Evolutionary conservation across 2,113 vertebrate genomes (phyloP), one percentile per base, ranked within the genome.

Genomic region (Tichodroma muraria): DNA sequence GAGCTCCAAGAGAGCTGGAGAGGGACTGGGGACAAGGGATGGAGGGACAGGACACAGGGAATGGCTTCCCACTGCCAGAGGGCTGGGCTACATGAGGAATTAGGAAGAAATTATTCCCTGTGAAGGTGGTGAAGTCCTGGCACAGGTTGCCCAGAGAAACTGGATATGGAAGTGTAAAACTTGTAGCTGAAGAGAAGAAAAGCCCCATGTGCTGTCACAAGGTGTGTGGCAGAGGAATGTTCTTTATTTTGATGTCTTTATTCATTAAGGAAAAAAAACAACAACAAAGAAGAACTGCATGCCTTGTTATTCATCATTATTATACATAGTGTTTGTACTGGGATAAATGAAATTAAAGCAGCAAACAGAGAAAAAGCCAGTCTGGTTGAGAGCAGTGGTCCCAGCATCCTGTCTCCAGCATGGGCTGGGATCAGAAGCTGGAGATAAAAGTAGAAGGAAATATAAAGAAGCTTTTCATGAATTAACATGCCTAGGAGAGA

Each of bases 281-380:
- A 23, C 40, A 18, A 44, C 15, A 49, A 30, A 60, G 66, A 83
- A 25, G 19, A 66, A 52, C 4, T 15, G 40, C n/a, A 4, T 42
- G 50, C 63, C 28, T 89, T 65, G 8, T 22, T 49, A 17, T 8
- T 27, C n/a, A n/a, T 57, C 28, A 17, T 69, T 50, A 25, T 49
- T 33, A 35, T 27, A 70, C 37, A 28, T 4, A 4, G 35, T 19
- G 88, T 65, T 72, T 53, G 35, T 59, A 13, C 15, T 47, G 45
- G 28, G 78, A 93, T 80, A 95, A 89, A 97, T 63, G 44, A 50
- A 94, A 95, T 96, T 82, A 82, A 80, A 89, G 72, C 20, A 88
- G 70, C 57, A 92, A 89, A 72, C 11, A 49, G 45, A 38, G n/a
- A 56, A 63, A 57, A 70, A 76, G 11, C 18, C 89, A 77, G 60